These are phyloP conservation scores for Xiphydria camelus DNA, from an alignment of 2,888 invertebrate species.

Conservation along the genomic window DNA sequence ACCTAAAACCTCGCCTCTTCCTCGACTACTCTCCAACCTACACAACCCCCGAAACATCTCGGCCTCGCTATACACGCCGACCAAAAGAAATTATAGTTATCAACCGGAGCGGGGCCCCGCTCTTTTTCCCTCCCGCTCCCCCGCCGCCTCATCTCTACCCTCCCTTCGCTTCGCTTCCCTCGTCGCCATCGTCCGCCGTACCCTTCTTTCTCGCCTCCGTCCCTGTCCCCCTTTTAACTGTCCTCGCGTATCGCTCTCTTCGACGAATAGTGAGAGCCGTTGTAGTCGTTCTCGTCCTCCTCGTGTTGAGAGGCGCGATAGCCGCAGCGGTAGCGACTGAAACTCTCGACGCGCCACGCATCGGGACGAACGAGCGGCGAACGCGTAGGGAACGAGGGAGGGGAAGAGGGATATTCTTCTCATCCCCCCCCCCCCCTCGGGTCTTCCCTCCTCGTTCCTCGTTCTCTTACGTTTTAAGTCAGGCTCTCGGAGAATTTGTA, in stretches of 20 bases:
- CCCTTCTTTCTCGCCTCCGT: not conserved
- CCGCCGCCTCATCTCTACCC: not conserved
- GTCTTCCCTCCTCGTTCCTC: conserved; percentile 10
- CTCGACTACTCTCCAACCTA: conserved; percentile 4
- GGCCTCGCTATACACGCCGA: no score
- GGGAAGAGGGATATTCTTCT: no score
- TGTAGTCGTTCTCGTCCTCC: no score
- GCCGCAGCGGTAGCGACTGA: no score
- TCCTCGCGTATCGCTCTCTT: not conserved
- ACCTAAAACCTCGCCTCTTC: conserved; percentile 6
- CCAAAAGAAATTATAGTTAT: conserved; percentile 56
- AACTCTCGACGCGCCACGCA: no score
- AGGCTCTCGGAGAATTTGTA: conserved; percentile 20
- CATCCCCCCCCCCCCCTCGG: no score
- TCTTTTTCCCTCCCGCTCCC: not conserved
- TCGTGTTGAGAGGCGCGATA: no score
- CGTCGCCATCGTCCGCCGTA: no score
- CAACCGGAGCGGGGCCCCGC: conserved; percentile 34
- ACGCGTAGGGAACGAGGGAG: no score
- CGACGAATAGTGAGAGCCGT: no score
- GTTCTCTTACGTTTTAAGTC: no score
- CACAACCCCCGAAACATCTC: conserved; percentile 39
- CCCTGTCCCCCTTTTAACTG: not conserved
- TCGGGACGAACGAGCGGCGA: no score
- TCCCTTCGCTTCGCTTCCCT: not conserved